Conservation (phyloP, 2,888 invertebrate species). For the Torymus texanus region DNA sequence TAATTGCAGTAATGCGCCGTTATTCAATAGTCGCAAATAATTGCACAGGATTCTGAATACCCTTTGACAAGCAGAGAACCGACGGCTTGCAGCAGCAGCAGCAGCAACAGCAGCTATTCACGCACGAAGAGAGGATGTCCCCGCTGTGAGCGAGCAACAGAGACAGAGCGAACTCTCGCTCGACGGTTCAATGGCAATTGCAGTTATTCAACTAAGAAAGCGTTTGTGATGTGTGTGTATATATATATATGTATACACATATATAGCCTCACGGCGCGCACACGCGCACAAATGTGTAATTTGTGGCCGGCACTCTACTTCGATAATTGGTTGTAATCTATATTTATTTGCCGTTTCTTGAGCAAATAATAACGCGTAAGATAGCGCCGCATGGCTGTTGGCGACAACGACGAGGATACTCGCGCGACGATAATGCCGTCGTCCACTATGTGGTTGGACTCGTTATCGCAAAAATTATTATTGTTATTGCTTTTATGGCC, state of each 20-base stretch:
- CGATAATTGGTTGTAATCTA: slow-evolving; percentile 30
- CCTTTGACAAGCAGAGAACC: slow-evolving; percentile 30
- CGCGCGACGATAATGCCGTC: no score
- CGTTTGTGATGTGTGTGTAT: slow-evolving; percentile 12
- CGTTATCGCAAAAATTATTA: no score
- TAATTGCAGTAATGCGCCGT: slow-evolving; percentile 53
- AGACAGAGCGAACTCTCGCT: neutral
- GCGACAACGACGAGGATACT: no score
- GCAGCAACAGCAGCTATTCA: slow-evolving; percentile 1
- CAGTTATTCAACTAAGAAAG: slow-evolving; percentile 46
- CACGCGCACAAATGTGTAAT: neutral
- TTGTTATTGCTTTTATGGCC: no score
- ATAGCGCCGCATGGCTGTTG: no score
- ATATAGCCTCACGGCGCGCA: slow-evolving; percentile 1
- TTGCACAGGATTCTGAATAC: slow-evolving; percentile 44
- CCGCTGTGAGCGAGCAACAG: no score
- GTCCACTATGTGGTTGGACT: no score
- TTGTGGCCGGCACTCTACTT: slow-evolving; percentile 10
- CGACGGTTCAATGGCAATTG: slow-evolving; percentile 23
- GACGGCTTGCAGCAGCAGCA: neutral
- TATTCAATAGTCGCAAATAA: slow-evolving; percentile 47
- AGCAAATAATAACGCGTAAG: slow-evolving; percentile 14
- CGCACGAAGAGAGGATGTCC: slow-evolving; percentile 22
- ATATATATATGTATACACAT: neutral
- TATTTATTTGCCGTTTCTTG: slow-evolving; percentile 1